Conservation (phyloP, 2,797 vertebrate genomes). For the Scleropages formosus region DNA sequence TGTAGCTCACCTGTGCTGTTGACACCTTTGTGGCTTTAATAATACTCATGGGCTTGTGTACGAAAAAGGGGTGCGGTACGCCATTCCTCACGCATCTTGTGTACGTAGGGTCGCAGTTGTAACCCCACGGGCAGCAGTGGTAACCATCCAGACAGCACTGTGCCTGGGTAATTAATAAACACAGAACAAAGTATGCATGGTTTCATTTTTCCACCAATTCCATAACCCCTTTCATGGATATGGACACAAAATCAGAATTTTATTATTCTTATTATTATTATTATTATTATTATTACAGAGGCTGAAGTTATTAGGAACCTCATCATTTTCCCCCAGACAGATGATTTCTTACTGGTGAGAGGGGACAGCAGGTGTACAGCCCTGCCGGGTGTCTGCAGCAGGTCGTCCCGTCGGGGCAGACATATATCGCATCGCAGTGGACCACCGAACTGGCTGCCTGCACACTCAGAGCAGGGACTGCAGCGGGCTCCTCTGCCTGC, state of each 20-base stretch:
- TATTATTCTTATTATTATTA: neutral
- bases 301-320: neutral
- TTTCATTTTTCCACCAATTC: neutral
- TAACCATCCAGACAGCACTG: conserved; percentile 58
- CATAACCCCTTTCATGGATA: neutral
- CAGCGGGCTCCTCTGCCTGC: neutral
- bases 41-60: conserved; percentile 28
- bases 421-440: conserved; percentile 42
- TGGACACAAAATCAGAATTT: neutral
- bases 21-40: conserved; percentile 40
- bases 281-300: too few relatives aligned
- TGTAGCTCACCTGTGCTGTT: conserved; percentile 37
- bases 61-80: conserved; percentile 43
- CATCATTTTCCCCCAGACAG: neutral
- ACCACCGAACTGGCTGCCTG: conserved; percentile 34
- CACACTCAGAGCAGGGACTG: conserved; percentile 3
- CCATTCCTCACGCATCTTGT: conserved; percentile 44
- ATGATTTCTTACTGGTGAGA: conserved; percentile 49
- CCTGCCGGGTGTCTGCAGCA: conserved; percentile 62
- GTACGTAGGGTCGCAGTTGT: conserved; percentile 54
- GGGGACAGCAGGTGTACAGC: conserved; percentile 55
- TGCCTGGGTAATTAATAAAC: conserved; percentile 46
- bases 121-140: conserved; percentile 62
- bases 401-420: conserved; percentile 51
- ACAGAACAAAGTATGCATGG: neutral